A percentile compares a stretch with the other conserved stretches of the same genome.
These are phyloP conservation scores for Poecile atricapillus DNA, from an alignment of 2,113 vertebrate species.

Conservation along the genomic window DNA sequence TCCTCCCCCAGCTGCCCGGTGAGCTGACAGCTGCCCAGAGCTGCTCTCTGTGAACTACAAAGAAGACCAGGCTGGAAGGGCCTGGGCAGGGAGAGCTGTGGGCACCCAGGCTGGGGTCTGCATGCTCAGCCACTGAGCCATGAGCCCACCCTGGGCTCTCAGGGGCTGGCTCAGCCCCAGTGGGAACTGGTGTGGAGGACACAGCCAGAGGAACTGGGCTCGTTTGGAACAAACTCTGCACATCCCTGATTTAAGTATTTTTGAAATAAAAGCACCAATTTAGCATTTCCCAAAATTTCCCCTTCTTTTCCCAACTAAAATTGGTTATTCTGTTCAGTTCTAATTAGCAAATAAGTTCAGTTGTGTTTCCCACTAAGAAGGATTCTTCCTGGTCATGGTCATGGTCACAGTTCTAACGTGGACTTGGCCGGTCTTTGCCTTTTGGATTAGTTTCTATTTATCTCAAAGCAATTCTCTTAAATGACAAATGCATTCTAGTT, in stretches of 20 bases:
- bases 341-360: background rate
- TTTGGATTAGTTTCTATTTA: background rate
- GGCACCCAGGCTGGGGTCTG: background rate
- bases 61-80: background rate
- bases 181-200: background rate
- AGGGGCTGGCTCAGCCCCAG: background rate
- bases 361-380: background rate
- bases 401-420: fast-evolving
- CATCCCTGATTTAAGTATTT: fast-evolving
- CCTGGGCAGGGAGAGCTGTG: fast-evolving
- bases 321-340: background rate
- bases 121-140: background rate
- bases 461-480: background rate
- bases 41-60: background rate
- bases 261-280: background rate
- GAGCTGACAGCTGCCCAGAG: background rate
- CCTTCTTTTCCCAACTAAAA: background rate
- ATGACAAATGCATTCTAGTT: background rate
- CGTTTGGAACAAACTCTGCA: background rate
- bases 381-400: background rate
- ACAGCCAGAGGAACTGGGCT: background rate
- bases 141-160: background rate
- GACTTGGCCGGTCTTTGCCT: background rate
- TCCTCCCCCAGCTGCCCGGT: background rate
- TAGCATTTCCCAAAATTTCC: background rate